Evolutionary conservation across 2,888 invertebrate genomes (phyloP).

Genomic region (Parnassius mnemosyne): DNA sequence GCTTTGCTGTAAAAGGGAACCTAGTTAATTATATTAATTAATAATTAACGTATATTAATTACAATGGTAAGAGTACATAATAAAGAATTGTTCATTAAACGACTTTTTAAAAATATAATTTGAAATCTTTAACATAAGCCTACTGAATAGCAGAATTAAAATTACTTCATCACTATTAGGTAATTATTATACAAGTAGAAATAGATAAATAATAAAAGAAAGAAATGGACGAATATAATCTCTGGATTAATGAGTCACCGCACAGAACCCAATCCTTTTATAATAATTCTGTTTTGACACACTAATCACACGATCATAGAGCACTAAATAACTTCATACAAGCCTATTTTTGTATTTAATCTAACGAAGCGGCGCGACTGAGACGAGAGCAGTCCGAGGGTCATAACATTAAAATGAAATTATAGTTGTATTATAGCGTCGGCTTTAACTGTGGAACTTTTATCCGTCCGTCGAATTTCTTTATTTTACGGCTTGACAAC

Average conservation of each 20-base stretch:
- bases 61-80: too few relatives aligned
- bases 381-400: slow-evolving; percentile 44
- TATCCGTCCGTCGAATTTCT: slow-evolving; percentile 70
- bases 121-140: too few relatives aligned
- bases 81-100: too few relatives aligned
- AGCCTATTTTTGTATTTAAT: slow-evolving; percentile 31
- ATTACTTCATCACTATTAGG: too few relatives aligned
- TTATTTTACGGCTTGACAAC: slow-evolving; percentile 76
- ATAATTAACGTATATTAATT: too few relatives aligned
- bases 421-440: slow-evolving; percentile 58
- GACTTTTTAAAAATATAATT: too few relatives aligned
- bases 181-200: too few relatives aligned
- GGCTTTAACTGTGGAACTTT: slow-evolving; percentile 66
- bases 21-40: too few relatives aligned
- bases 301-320: slow-evolving; percentile 34
- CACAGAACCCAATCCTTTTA: slow-evolving; percentile 1
- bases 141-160: too few relatives aligned
- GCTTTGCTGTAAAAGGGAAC: too few relatives aligned
- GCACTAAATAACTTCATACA: slow-evolving; percentile 38
- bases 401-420: slow-evolving; percentile 66
- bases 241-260: not conserved
- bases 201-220: too few relatives aligned
- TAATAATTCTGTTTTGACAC: slow-evolving; percentile 37
- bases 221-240: not conserved
- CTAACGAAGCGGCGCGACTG: slow-evolving; percentile 51